Conservation (phyloP, 30 jellyfish, hydroid and myxozoan species). For the Aurelia sp. region DNA sequence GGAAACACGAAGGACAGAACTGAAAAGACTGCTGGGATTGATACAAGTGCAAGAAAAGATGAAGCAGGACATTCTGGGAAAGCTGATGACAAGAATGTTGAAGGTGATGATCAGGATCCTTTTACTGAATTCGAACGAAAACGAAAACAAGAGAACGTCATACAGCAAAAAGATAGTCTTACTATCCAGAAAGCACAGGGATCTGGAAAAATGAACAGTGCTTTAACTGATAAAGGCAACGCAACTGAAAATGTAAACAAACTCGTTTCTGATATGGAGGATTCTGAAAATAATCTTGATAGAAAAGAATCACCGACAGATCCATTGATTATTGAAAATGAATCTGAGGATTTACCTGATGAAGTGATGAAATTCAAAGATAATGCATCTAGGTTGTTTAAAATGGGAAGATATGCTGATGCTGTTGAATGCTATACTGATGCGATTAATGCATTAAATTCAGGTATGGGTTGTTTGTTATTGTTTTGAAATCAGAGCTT, state of each 20-base stretch:
- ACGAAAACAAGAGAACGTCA: no score
- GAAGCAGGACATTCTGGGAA: no score
- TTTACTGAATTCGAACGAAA: no score
- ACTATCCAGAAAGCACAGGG: no score
- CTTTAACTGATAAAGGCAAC: no score
- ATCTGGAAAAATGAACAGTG: no score
- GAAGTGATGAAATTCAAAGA: conserved; percentile 36
- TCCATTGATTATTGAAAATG: background rate
- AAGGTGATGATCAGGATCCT: no score
- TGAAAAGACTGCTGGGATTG: no score
- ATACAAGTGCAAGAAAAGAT: no score
- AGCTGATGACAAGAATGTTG: no score
- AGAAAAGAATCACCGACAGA: background rate
- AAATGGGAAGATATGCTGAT: conserved; percentile 45
- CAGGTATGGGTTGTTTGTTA: conserved; percentile 13
- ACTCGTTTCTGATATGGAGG: background rate
- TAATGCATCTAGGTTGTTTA: conserved; percentile 51
- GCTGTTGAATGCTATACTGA: conserved; percentile 21
- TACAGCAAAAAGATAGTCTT: no score
- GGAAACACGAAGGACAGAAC: background rate
- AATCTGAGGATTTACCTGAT: conserved; percentile 42
- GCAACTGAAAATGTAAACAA: no score
- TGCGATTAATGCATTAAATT: conserved; percentile 8
- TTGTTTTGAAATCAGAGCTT: background rate
- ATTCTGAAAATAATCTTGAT: background rate